Conservation (phyloP, 2,888 invertebrate genomes). For the Luperina testacea region DNA sequence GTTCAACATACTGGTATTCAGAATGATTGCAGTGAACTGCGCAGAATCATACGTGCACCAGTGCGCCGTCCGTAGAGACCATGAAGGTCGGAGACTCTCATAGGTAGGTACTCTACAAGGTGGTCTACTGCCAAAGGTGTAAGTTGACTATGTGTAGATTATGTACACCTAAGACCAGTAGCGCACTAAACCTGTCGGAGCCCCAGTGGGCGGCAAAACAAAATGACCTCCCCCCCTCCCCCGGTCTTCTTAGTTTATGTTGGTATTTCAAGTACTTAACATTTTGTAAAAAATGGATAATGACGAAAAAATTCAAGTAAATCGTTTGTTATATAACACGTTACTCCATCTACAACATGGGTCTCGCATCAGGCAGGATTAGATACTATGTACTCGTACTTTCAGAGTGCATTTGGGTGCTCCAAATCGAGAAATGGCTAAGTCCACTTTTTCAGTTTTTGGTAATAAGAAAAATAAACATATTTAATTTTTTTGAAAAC, state of each 20-base stretch:
- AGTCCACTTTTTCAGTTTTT: too few species aligned
- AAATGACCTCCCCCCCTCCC: neutral
- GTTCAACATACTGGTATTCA: neutral
- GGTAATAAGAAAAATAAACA: too few species aligned
- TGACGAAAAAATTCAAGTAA: neutral
- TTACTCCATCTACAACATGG: neutral
- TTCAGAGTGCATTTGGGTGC: too few species aligned
- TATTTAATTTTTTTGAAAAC: too few species aligned
- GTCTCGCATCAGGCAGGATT: neutral
- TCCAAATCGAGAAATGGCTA: too few species aligned
- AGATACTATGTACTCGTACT: too few species aligned
- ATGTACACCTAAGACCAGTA: neutral
- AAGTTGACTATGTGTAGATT: neutral
- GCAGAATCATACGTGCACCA: neutral
- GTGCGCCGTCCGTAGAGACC: neutral
- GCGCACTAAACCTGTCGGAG: neutral
- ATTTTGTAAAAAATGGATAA: neutral
- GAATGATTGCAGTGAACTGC: neutral
- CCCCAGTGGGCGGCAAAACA: neutral
- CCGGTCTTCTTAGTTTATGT: neutral
- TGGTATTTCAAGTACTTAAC: neutral
- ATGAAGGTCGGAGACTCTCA: neutral
- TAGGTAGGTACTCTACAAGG: neutral
- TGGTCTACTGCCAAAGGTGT: neutral
- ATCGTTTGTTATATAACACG: neutral